Evolutionary conservation across 2,888 invertebrate genomes (phyloP).

Genomic region (Mythimna loreyi): DNA sequence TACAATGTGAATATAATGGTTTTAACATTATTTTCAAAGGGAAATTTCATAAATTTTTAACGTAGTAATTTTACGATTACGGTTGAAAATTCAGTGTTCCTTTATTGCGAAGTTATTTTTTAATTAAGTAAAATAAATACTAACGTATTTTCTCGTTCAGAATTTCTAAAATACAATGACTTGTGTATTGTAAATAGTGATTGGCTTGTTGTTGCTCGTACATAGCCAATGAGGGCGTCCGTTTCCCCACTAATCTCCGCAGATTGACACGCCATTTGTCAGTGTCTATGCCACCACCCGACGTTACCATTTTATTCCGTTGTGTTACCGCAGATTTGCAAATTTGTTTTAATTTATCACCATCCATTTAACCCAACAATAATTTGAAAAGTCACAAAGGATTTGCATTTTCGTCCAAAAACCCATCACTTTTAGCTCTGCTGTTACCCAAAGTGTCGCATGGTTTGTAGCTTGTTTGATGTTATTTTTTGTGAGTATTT

Average conservation of each 20-base stretch:
- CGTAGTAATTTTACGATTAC: background rate
- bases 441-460: constrained; percentile 45
- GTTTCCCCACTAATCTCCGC: constrained; percentile 44
- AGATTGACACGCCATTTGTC: constrained; percentile 62
- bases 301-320: constrained; percentile 50
- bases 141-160: background rate
- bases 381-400: constrained; percentile 30
- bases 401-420: constrained; percentile 40
- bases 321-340: constrained; percentile 40
- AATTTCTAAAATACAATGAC: constrained; percentile 7
- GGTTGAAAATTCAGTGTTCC: background rate
- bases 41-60: background rate
- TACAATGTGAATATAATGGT: constrained; percentile 17
- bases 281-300: constrained; percentile 42
- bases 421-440: constrained; percentile 10
- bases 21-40: constrained; percentile 4
- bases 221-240: constrained; percentile 25
- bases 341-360: constrained; percentile 51
- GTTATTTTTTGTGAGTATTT: constrained; percentile 47
- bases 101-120: background rate
- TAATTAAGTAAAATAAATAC: background rate
- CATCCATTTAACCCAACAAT: constrained; percentile 40
- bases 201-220: constrained; percentile 12
- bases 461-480: constrained; percentile 52
- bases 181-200: constrained; percentile 7